Percentiles rank a stretch among this genome's conserved stretches.
phyloP scores from a whole-genome alignment of 1,140 invertebrate genomes.

The Calephelis nemesis region DNA sequence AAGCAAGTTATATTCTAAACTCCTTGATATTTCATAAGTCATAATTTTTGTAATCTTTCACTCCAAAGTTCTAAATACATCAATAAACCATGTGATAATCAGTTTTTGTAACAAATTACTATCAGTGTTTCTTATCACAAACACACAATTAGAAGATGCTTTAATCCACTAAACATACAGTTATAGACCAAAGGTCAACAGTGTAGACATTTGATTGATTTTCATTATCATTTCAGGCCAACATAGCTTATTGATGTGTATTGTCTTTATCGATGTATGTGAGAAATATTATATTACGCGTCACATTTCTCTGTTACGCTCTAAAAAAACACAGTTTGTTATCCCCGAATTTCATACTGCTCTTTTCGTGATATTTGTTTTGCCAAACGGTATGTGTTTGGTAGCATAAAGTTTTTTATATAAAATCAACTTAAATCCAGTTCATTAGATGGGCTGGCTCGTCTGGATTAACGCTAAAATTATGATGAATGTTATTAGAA shows the following conservation, averaged over 20 bases:
- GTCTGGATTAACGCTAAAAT: no score
- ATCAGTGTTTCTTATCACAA: neutral
- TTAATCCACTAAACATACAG: neutral
- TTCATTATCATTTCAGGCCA: neutral
- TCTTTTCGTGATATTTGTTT: no score
- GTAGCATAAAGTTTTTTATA: no score
- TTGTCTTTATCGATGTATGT: no score
- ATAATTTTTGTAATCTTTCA: neutral
- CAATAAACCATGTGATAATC: slow-evolving; percentile 23
- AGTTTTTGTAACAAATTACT: slow-evolving; percentile 10
- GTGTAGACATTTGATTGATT: slow-evolving; percentile 3
- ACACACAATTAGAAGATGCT: neutral
- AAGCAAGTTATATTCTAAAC: neutral
- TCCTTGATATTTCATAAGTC: neutral
- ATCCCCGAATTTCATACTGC: no score
- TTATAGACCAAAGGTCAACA: neutral
- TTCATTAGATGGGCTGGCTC: no score
- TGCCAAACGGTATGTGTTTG: no score
- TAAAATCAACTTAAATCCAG: no score
- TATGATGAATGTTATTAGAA: no score
- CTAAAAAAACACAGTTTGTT: no score
- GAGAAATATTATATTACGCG: no score
- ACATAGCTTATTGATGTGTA: neutral
- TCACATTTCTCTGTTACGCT: no score
- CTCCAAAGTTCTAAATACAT: slow-evolving; percentile 26